Percentiles rank a stretch among this genome's conserved stretches.
Conservation (phyloP, 2,113 vertebrate species). For the Anolis sagrei region DNA sequence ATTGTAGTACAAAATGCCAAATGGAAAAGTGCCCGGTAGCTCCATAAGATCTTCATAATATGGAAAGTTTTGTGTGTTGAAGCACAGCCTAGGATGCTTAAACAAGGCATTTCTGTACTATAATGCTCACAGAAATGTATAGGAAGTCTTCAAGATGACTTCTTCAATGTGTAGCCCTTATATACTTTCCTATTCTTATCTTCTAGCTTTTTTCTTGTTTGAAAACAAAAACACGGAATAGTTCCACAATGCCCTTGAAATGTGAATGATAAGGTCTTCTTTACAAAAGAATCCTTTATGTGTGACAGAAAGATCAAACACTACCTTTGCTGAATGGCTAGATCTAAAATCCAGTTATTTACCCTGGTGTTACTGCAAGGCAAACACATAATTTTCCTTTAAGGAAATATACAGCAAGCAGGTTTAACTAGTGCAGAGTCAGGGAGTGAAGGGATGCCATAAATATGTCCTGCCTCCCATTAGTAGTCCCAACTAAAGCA, state of each 20-base stretch:
- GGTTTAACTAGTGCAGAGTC: not conserved
- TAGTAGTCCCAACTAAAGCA: too few species aligned
- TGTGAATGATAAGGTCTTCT: too few species aligned
- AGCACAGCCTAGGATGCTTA: not conserved
- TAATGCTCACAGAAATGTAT: too few species aligned
- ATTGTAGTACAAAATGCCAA: not conserved
- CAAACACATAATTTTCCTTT: not conserved
- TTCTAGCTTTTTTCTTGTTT: too few species aligned
- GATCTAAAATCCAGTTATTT: not conserved
- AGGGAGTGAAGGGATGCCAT: not conserved
- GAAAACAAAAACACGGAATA: too few species aligned
- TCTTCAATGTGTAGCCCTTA: too few species aligned
- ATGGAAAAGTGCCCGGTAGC: not conserved
- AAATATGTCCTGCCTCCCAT: not conserved
- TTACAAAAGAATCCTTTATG: not conserved
- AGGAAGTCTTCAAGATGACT: too few species aligned
- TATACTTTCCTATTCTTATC: too few species aligned
- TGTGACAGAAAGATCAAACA: not conserved
- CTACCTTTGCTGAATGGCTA: not conserved
- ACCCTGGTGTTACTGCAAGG: not conserved
- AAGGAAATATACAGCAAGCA: not conserved
- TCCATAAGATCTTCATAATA: not conserved
- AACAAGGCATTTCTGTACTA: not conserved
- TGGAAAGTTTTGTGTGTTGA: not conserved
- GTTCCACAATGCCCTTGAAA: too few species aligned